These are phyloP conservation scores for Zaprionus kolodkinae DNA, from an alignment of 1,140 invertebrate genomes.

Conservation along the genomic window DNA sequence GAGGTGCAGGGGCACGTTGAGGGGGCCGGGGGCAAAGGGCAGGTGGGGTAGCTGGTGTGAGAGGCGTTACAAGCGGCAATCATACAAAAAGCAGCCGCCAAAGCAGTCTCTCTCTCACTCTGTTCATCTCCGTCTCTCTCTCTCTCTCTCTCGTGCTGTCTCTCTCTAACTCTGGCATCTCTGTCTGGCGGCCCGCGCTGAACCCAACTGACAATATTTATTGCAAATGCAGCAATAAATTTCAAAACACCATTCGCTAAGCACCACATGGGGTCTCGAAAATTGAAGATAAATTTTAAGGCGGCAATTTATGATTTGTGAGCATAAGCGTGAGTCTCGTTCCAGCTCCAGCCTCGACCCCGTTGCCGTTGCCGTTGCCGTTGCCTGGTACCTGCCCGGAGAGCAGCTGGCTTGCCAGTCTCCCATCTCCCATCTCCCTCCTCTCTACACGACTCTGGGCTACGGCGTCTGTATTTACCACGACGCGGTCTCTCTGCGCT, in stretches of 20 bases:
- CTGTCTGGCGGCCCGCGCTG: constrained; percentile 20
- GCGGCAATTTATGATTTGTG: constrained; percentile 84
- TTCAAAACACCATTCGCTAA: constrained; percentile 84
- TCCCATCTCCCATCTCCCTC: not conserved
- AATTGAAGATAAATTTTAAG: constrained; percentile 85
- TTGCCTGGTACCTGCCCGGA: constrained; percentile 9
- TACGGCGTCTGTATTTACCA: constrained; percentile 20
- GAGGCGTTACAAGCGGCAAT: constrained; percentile 80
- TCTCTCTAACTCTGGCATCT: not conserved
- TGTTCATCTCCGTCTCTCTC: not conserved
- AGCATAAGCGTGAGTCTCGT: constrained; percentile 73
- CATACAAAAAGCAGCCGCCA: constrained; percentile 70
- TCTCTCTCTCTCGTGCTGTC: constrained; percentile 13
- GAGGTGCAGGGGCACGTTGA: not conserved
- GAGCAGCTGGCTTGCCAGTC: not conserved
- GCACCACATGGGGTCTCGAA: constrained; percentile 84
- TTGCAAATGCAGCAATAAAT: constrained; percentile 84
- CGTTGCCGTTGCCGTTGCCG: constrained; percentile 4
- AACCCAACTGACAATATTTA: constrained; percentile 83
- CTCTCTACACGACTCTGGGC: not conserved
- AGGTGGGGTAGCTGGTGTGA: constrained; percentile 39
- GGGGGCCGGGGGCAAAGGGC: not conserved
- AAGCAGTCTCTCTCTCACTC: constrained; percentile 26
- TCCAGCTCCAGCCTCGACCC: constrained; percentile 9
- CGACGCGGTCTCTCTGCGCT: constrained; percentile 12